A percentile compares a stretch with the other conserved stretches of the same genome.
Conservation (phyloP, 2,113 vertebrate genomes). For the Micronisus gabar region DNA sequence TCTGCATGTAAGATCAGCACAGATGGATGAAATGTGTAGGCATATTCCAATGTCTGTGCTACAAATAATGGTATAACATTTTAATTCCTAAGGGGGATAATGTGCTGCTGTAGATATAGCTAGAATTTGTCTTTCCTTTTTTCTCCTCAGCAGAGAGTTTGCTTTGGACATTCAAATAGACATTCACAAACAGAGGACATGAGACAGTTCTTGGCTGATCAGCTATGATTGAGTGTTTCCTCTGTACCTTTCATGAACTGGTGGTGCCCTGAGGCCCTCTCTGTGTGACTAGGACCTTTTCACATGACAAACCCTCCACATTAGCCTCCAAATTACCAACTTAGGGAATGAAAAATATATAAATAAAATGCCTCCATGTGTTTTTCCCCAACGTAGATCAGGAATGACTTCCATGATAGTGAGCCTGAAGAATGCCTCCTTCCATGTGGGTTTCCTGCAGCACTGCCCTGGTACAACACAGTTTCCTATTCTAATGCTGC, state of each 20-base stretch:
- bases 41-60: not conserved
- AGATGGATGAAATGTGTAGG: not conserved
- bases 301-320: accelerated
- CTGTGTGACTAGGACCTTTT: not conserved
- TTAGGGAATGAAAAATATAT: not conserved
- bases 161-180: not conserved
- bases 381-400: not conserved
- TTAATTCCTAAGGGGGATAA: not conserved
- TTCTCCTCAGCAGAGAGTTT: not conserved
- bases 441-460: not conserved
- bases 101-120: not conserved
- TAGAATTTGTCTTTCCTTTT: not conserved
- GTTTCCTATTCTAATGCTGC: not conserved
- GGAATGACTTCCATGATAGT: not conserved
- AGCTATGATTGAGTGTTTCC: not conserved
- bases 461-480: not conserved
- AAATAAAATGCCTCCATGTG: not conserved
- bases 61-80: not conserved
- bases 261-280: not conserved
- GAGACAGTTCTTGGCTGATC: not conserved
- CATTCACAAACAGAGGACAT: not conserved
- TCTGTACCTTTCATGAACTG: not conserved
- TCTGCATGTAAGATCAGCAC: not conserved
- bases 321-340: not conserved
- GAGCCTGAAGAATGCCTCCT: not conserved